phyloP scores from a whole-genome alignment of 2,113 vertebrate species.

The Rana temporaria region DNA sequence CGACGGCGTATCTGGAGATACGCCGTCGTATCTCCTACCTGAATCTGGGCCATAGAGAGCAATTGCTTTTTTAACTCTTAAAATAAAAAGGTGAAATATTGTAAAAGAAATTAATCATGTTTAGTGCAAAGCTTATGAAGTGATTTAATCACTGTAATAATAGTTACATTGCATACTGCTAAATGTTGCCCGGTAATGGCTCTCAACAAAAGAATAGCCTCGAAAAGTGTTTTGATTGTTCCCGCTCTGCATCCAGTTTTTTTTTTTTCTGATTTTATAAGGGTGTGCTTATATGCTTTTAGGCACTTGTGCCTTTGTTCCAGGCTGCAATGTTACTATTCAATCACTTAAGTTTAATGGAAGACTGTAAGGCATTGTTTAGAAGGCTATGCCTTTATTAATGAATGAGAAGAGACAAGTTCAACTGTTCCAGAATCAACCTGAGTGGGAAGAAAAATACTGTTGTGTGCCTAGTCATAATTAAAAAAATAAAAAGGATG shows the following conservation, averaged over 20 bases:
- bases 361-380: background rate
- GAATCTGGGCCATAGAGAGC: too few relatives aligned
- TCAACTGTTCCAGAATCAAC: too few relatives aligned
- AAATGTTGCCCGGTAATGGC: background rate
- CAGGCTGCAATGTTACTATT: background rate
- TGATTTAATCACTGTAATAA: conserved; percentile 17
- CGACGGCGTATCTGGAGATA: too few relatives aligned
- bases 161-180: background rate
- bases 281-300: background rate
- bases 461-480: too few relatives aligned
- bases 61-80: too few relatives aligned
- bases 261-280: too few relatives aligned
- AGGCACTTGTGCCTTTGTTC: background rate
- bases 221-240: background rate
- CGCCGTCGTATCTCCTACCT: too few relatives aligned
- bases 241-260: background rate
- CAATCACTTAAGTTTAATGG: background rate
- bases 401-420: background rate
- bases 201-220: background rate
- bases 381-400: background rate
- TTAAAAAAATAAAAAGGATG: too few relatives aligned
- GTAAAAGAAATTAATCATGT: too few relatives aligned
- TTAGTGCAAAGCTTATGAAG: background rate
- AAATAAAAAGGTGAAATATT: too few relatives aligned
- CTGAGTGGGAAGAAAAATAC: too few relatives aligned